These are phyloP conservation scores for Lycaena phlaeas DNA, from an alignment of 2,888 invertebrate genomes.

Conservation along the genomic window DNA sequence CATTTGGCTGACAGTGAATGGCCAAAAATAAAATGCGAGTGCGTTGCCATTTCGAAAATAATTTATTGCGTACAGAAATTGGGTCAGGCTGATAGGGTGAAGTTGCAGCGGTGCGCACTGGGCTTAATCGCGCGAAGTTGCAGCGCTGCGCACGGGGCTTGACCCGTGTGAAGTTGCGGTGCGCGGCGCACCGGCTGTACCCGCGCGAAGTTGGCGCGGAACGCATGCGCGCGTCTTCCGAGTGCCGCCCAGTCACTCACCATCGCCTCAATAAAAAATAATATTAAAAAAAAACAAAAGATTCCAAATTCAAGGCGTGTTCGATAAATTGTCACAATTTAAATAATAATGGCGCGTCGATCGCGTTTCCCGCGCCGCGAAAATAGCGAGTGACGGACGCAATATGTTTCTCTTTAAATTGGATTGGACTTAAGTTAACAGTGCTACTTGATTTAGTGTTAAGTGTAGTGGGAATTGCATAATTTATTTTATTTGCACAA, in stretches of 20 bases:
- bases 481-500: slow-evolving; percentile 26
- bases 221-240: slow-evolving; percentile 31
- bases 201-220: slow-evolving; percentile 19
- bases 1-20: neutral
- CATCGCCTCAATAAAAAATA: slow-evolving; percentile 22
- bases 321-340: slow-evolving; percentile 9
- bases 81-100: slow-evolving; percentile 42
- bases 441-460: slow-evolving; percentile 21
- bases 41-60: slow-evolving; percentile 64
- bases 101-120: slow-evolving; percentile 24
- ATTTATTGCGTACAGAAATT: slow-evolving; percentile 48
- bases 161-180: slow-evolving; percentile 35
- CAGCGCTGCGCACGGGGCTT: neutral
- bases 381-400: slow-evolving; percentile 9
- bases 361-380: slow-evolving; percentile 10
- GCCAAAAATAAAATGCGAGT: slow-evolving; percentile 27
- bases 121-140: slow-evolving; percentile 18
- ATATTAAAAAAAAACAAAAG: slow-evolving; percentile 22
- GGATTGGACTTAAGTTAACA: slow-evolving; percentile 18
- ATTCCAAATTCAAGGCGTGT: slow-evolving; percentile 18
- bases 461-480: slow-evolving; percentile 19
- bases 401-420: slow-evolving; percentile 16
- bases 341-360: slow-evolving; percentile 17
- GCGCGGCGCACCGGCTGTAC: slow-evolving; percentile 15
- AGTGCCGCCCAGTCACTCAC: slow-evolving; percentile 24